These are phyloP conservation scores for Coelogynopora nodosa DNA, from an alignment of 2,888 invertebrate genomes.

Conservation along the genomic window DNA sequence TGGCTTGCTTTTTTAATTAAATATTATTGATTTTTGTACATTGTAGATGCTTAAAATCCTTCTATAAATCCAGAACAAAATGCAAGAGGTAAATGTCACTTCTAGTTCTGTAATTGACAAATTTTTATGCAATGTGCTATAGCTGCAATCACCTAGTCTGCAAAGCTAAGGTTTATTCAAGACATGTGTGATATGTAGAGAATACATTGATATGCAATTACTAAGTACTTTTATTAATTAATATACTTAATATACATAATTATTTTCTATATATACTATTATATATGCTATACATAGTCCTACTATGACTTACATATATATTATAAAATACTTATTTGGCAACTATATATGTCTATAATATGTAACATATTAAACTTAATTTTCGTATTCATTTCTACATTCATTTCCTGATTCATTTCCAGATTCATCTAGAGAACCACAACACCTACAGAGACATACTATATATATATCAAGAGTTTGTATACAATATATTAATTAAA, in stretches of 20 bases:
- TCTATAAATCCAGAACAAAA: conserved; percentile 24
- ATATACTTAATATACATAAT: neutral
- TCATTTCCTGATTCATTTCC: no score
- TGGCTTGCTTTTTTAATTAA: no score
- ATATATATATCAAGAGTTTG: no score
- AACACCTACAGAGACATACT: no score
- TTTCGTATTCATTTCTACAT: no score
- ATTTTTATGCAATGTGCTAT: conserved; percentile 1
- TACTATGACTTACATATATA: no score
- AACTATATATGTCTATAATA: neutral
- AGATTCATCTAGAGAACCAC: no score
- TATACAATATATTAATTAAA: no score
- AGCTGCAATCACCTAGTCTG: neutral
- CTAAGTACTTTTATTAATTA: neutral
- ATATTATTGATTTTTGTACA: no score
- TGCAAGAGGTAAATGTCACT: conserved; percentile 25
- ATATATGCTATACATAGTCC: neutral
- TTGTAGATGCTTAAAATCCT: neutral
- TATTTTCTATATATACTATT: conserved; percentile 5
- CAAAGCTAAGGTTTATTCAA: neutral
- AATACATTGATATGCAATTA: conserved; percentile 2
- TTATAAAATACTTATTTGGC: conserved; percentile 4
- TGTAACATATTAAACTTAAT: no score
- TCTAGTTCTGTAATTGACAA: conserved; percentile 13
- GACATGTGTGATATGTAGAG: neutral